Base-by-base conservation (phyloP, 2,113 vertebrate species). In the Oenanthe oenanthe region DNA sequence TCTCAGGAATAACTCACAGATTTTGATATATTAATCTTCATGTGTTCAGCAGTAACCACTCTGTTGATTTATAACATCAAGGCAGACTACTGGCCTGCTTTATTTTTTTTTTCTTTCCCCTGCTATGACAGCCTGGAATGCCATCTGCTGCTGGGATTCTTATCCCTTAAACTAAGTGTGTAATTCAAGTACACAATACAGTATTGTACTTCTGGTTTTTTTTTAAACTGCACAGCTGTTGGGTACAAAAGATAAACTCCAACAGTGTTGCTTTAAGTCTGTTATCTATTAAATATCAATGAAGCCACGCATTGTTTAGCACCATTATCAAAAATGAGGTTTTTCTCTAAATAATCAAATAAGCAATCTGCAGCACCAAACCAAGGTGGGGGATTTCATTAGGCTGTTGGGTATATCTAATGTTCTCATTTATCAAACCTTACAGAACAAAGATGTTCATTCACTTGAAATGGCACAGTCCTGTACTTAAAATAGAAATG, bases 81-180 rank as follows among this genome's bases (percentile, higher is more conserved):
- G 45, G 67, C 71, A 96, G 85, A 89, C 31, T 81, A 97, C 62
- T 95, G 78, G 88, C 74, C 91, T 80, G 68, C 53, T 89, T 92
- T 76, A 8, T 60, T 47, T 57, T 72, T 81, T 74, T 85, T 82
- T 80, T 11, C 34, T 88, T 90, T 89, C 40, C 68, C 61, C 53
- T 73, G 85, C 70, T 89, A 87, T 85, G 96, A 91, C 95, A 97
- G 87, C 78, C 76, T 97, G 76, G 82, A 95, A 86, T 95, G 78
- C 96, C 97, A 98, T 98, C 97, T 98, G 97, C 85, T 97, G 75
- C 93, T 96, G 93, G 94, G 96, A 96, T 96, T 88, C 80, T 96
- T 97, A 95, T 93, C 77, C 89, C 97, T 97, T 97, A 94, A 97
- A 97, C 95, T 95, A 97, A 92, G 97, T 97, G 86, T 88, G 80